Evolutionary conservation across 1,140 invertebrate genomes (phyloP).

Genomic region (Trachymyrmex septentrionalis): DNA sequence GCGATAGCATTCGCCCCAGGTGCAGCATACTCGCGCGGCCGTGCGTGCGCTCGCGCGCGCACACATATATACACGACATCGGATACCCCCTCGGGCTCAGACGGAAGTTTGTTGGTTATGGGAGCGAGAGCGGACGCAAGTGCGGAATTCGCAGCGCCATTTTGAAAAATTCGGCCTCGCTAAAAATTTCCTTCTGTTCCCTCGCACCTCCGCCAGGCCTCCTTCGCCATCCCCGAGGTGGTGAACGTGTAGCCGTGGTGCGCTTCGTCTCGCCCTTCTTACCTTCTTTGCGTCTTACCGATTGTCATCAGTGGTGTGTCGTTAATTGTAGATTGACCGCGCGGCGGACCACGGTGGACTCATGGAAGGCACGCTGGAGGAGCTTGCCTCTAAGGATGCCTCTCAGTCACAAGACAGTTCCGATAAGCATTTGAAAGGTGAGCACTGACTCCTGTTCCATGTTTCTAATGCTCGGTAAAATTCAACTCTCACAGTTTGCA

Average conservation of each 20-base stretch:
- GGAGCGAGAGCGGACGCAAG: constrained; percentile 78
- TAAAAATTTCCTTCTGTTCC: constrained; percentile 71
- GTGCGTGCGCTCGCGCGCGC: not conserved
- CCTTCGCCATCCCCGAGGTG: constrained; percentile 6
- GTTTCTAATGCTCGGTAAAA: no score
- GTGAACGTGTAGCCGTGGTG: constrained; percentile 31
- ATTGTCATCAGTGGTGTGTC: constrained; percentile 67
- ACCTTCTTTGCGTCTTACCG: not conserved
- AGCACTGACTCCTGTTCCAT: not conserved
- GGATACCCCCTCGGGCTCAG: not conserved
- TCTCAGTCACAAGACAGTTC: constrained; percentile 75
- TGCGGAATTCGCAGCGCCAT: constrained; percentile 84
- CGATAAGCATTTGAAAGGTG: constrained; percentile 81
- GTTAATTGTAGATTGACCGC: constrained; percentile 77
- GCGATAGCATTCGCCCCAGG: not conserved
- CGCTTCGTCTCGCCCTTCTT: constrained; percentile 31
- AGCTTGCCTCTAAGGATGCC: constrained; percentile 83
- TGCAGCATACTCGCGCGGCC: not conserved
- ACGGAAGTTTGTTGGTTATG: constrained; percentile 78
- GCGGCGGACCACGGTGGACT: constrained; percentile 76
- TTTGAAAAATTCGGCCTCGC: constrained; percentile 83
- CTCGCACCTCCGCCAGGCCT: constrained; percentile 23
- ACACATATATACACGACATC: not conserved
- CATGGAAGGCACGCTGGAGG: constrained; percentile 86
- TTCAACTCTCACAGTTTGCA: not conserved